Conservation (phyloP, 2,888 invertebrate genomes). For the Tanytarsus gracilentus region DNA sequence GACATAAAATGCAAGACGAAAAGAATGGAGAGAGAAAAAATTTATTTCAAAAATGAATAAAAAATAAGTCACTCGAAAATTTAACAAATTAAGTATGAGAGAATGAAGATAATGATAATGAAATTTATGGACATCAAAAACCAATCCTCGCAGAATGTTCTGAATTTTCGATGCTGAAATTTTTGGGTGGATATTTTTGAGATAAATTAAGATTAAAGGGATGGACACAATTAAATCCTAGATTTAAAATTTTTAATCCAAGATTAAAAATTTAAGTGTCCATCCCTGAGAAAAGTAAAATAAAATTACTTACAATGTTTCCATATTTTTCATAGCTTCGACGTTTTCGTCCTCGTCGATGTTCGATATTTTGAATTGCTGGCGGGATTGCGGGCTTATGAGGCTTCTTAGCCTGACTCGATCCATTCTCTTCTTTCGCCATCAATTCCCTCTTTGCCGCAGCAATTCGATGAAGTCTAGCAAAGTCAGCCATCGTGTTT, state of each 20-base stretch:
- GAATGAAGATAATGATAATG: slow-evolving; percentile 29
- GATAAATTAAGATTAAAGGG: no score
- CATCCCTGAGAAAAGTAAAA: background rate
- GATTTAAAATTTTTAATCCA: background rate
- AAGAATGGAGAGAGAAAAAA: no score
- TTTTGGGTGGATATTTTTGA: no score
- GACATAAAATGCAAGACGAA: slow-evolving; percentile 9
- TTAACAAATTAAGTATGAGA: slow-evolving; percentile 19
- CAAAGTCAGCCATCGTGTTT: slow-evolving; percentile 31
- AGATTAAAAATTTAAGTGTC: background rate
- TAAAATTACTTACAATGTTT: slow-evolving; percentile 49
- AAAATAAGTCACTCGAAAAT: background rate
- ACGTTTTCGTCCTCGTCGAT: slow-evolving; percentile 49
- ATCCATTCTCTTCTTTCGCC: slow-evolving; percentile 12
- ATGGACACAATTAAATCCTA: background rate
- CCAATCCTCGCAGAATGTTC: slow-evolving; percentile 13
- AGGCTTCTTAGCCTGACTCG: background rate
- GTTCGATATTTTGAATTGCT: slow-evolving; percentile 40
- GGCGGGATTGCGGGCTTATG: slow-evolving; percentile 31
- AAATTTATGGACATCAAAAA: slow-evolving; percentile 22
- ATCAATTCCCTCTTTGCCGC: slow-evolving; percentile 16
- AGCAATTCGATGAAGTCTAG: slow-evolving; percentile 22
- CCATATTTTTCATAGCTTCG: slow-evolving; percentile 53
- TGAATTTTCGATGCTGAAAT: no score
- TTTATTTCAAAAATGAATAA: no score